Evolutionary conservation across 1,140 invertebrate genomes (phyloP), one percentile per base, ranked within the genome.

Genomic region (Micrasema minimum): DNA sequence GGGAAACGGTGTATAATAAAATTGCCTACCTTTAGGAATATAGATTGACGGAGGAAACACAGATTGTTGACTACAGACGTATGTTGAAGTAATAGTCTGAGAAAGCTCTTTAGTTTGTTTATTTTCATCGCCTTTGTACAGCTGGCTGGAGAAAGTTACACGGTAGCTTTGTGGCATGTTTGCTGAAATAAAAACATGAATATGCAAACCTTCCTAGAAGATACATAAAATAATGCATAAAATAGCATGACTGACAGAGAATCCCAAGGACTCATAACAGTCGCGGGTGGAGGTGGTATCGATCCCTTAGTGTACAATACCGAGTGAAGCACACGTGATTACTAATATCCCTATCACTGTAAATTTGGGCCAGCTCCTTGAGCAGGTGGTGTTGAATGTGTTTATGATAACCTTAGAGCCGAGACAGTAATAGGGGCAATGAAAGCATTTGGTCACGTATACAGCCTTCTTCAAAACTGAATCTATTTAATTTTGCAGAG

Each of bases 11-110:
- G n/a, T n/a, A n/a, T n/a, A n/a, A n/a, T 31, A 31, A 31, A 14
- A 46, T 22, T n/a, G 12, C 37, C 50, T 69, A 75, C 73, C 73
- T 69, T 64, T 72, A 6, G 59, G 48, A 16, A 31, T 61, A 26
- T 48, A 61, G 23, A 75, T 61, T 26, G 31, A 43, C 0, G 74
- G 70, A n/a, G 74, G 74, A 38, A 72, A 75, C 7, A 75, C 35
- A 20, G 66, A 53, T 23, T 75, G 74, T 53, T 75, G 74, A 37
- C 74, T 75, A 46, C 67, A 75, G 5, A 75, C 51, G 66, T 48
- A 75, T 26, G 67, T 69, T 9, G 74, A 69, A 1, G 38, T 20
- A 5, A 72, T 66, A 4, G 67, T 72, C 57, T 75, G 74, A 48
- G 35, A 35, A 16, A 55, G 66, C 26, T 66, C 37, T 4, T 61